Evolutionary conservation across 2,113 vertebrate genomes (phyloP), one percentile per base, ranked within the genome.

Genomic region (Progne subis): DNA sequence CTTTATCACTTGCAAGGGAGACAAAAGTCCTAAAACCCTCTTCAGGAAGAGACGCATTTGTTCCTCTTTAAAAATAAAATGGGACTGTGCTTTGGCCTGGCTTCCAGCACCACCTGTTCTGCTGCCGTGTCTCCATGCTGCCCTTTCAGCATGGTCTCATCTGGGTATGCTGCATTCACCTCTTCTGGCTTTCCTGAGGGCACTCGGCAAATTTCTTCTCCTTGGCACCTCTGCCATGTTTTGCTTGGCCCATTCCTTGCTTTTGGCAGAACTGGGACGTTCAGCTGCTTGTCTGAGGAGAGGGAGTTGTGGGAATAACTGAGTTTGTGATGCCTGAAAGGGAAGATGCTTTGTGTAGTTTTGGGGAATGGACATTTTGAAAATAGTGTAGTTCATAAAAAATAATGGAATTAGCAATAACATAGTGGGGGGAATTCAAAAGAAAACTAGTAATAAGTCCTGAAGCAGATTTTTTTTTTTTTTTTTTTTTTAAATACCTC

Each of bases 131-230:
- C 71, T 90, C 71, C 18, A 5, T 5, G 13, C 49, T 81, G 56
- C 31, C 59, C 53, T 76, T 94, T 82, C 32, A 53, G 78, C 53
- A 43, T 2, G 10, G 65, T 60, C 44, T 76, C 87, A 37, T 72
- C n/a, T 84, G 56, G 59, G 47, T 82, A 32, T 86, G 82, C 82
- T 90, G 71, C 0, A 59, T 81, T 82, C 94, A 94, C 92, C 88
- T 94, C 82, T 67, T 75, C 63, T 74, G 69, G 56, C 39, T 96
- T 93, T 93, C 76, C 88, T 68, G 31, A 80, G 75, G 82, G 92
- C 82, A 88, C 60, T 63, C 2, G 0, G 52, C 60, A 32, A 56
- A 78, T 56, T 78, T 83, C 85, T 94, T 29, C 71, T 83, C 18
- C 5, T 56, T 0, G 12, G 56, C 72, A 32, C 57, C 64, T 70